These are phyloP conservation scores for Erebia ligea DNA, from an alignment of 2,888 invertebrate species.

Conservation along the genomic window DNA sequence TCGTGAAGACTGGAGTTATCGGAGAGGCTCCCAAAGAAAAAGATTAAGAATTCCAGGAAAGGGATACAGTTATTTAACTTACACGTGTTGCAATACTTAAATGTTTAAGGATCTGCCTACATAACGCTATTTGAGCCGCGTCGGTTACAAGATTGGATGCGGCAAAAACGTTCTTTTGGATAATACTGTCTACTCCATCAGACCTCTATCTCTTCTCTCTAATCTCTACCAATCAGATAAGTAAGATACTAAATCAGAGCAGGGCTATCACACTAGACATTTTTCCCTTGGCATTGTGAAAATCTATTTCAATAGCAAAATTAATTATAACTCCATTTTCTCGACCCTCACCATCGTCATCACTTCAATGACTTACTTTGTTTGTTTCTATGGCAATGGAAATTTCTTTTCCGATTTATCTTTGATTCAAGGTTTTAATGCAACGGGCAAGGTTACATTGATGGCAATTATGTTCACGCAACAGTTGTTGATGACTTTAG, in stretches of 20 bases:
- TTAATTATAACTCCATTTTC: constrained; percentile 3
- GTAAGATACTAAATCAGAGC: background rate
- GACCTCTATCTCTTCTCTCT: too few species aligned
- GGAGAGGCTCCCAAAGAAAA: too few species aligned
- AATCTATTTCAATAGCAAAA: background rate
- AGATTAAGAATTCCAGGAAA: too few species aligned
- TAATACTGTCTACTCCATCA: background rate
- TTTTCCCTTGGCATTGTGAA: background rate
- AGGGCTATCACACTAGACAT: background rate
- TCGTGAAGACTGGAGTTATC: too few species aligned
- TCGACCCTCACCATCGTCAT: background rate
- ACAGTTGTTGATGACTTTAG: constrained; percentile 41
- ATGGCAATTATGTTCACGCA: constrained; percentile 42
- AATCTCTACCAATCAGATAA: background rate
- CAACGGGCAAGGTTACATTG: constrained; percentile 44
- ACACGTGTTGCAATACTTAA: too few species aligned
- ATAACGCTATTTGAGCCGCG: background rate
- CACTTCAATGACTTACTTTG: constrained; percentile 12
- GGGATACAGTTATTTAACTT: too few species aligned
- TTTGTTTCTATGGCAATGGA: constrained; percentile 37
- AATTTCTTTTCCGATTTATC: constrained; percentile 46
- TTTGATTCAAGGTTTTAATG: constrained; percentile 47
- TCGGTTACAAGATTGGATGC: background rate
- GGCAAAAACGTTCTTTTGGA: background rate
- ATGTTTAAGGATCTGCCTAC: too few species aligned